Conservation (phyloP, 2,113 vertebrate genomes). For the Phyllostomus hastatus region DNA sequence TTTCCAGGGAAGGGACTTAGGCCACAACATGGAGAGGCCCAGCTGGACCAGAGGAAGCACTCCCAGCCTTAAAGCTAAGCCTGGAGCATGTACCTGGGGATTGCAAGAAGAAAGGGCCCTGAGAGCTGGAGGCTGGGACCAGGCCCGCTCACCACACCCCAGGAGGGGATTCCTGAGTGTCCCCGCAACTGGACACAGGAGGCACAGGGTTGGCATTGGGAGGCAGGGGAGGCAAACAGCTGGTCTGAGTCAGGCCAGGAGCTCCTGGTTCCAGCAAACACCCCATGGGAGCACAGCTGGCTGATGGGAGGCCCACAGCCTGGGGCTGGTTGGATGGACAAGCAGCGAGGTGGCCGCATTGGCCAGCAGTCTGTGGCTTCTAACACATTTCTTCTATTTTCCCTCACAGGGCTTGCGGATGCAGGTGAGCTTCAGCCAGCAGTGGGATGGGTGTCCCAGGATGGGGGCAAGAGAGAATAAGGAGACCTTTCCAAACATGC, state of each 20-base stretch:
- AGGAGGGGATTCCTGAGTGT: neutral
- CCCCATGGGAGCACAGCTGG: neutral
- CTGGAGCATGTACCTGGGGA: neutral
- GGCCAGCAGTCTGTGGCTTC: neutral
- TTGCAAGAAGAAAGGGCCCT: neutral
- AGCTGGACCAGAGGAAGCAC: neutral
- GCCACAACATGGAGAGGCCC: neutral
- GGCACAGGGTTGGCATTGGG: neutral
- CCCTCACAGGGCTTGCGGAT: neutral
- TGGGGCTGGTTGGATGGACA: neutral
- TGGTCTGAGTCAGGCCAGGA: neutral
- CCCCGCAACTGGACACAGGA: neutral
- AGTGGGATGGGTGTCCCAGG: neutral
- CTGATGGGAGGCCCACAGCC: neutral
- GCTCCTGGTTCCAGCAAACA: neutral
- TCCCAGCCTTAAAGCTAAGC: neutral
- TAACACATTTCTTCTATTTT: neutral
- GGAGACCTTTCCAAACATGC: neutral
- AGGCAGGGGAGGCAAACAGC: neutral
- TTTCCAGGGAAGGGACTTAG: neutral
- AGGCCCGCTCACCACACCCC: neutral
- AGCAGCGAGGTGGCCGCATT: neutral
- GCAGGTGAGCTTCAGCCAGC: constrained; percentile 27
- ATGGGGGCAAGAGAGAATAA: neutral
- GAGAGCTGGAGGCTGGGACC: neutral